Evolutionary conservation across 2,888 invertebrate species (phyloP).

Genomic region (Laspeyria flexula): DNA sequence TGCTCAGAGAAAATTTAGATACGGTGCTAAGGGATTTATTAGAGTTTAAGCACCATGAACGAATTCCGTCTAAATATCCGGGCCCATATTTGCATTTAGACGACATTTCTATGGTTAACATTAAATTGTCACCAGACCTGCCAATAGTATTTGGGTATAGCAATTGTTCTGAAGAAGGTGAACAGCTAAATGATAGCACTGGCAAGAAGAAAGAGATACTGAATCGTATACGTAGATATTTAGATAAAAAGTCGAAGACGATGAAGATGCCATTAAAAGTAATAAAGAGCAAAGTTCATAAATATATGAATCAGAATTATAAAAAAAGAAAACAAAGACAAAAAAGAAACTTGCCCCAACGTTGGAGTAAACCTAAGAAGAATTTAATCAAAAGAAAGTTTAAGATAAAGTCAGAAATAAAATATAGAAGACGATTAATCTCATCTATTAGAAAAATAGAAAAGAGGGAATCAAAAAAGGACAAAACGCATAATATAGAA

Average conservation of each 20-base stretch:
- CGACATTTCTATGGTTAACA: constrained; percentile 56
- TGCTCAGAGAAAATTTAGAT: constrained; percentile 93
- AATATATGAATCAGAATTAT: constrained; percentile 35
- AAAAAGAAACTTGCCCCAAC: constrained; percentile 33
- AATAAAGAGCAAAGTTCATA: constrained; percentile 48
- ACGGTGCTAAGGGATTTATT: constrained; percentile 88
- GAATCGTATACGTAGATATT: constrained; percentile 71
- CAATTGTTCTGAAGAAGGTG: constrained; percentile 4
- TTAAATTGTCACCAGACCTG: constrained; percentile 17
- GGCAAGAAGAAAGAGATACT: constrained; percentile 59
- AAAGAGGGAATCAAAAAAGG: constrained; percentile 31
- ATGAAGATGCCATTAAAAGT: constrained; percentile 50
- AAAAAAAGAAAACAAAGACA: constrained; percentile 25
- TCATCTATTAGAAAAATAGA: constrained; percentile 33
- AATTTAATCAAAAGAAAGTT: constrained; percentile 29
- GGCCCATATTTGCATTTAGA: constrained; percentile 66
- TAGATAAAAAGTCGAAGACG: constrained; percentile 60
- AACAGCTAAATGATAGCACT: constrained; percentile 25
- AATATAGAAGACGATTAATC: constrained; percentile 52
- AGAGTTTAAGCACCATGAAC: constrained; percentile 79
- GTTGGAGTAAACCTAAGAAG: constrained; percentile 10
- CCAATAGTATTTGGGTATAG: constrained; percentile 37
- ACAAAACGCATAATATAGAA: constrained; percentile 5
- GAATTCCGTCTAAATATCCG: constrained; percentile 63
- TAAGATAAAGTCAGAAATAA: constrained; percentile 31